phyloP scores from a whole-genome alignment of 2,888 invertebrate genomes.

The Sarcophaga carnaria region DNA sequence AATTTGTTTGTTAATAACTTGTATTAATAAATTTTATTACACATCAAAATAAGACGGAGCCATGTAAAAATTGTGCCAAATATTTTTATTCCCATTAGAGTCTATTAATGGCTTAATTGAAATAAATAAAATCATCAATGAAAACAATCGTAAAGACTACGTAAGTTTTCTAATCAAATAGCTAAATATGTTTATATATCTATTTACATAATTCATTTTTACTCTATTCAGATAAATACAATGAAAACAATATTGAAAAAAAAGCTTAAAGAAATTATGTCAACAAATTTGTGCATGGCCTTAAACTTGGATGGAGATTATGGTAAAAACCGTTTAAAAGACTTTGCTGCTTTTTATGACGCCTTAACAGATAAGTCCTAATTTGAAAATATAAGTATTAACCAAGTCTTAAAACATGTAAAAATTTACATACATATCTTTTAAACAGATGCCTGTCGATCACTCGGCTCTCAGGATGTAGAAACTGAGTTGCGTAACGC shows the following conservation, averaged over 20 bases:
- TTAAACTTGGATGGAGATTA: constrained; percentile 54
- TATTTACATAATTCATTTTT: neutral
- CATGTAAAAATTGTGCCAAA: constrained; percentile 28
- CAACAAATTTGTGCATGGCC: constrained; percentile 35
- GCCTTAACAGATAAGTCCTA: no score
- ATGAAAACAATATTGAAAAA: constrained; percentile 41
- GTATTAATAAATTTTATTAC: constrained; percentile 37
- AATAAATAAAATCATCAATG: no score
- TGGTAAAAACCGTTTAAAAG: constrained; percentile 43
- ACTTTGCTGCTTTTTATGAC: neutral
- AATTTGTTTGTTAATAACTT: constrained; percentile 28
- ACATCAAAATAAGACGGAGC: constrained; percentile 28
- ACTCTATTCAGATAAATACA: constrained; percentile 31
- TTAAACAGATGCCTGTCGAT: no score
- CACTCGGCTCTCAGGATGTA: no score
- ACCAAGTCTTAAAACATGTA: constrained; percentile 18
- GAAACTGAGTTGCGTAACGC: no score
- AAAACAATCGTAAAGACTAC: no score
- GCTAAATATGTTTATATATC: neutral
- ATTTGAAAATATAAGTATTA: constrained; percentile 2
- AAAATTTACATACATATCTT: neutral
- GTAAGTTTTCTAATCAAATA: no score
- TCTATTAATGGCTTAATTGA: neutral
- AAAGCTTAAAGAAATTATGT: constrained; percentile 38
- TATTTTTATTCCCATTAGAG: constrained; percentile 5